These are phyloP conservation scores for Galaxias olidus DNA, from an alignment of 2,797 vertebrate genomes.

Conservation along the genomic window DNA sequence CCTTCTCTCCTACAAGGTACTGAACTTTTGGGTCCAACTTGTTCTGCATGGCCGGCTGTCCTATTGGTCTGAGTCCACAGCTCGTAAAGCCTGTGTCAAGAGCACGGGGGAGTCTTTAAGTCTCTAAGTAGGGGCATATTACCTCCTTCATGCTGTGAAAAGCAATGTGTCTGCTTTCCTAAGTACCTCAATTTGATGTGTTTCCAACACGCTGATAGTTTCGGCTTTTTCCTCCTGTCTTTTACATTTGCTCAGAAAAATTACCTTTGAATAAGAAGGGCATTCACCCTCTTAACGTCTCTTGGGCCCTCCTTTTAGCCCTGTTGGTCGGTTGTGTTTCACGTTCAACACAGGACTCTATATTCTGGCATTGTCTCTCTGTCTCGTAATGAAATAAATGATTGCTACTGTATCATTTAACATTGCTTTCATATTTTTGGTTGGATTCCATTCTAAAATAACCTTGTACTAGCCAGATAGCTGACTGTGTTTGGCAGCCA, in stretches of 20 bases:
- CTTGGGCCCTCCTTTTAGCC: background rate
- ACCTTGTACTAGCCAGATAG: too few relatives aligned
- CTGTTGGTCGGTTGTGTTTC: background rate
- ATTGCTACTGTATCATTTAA: too few relatives aligned
- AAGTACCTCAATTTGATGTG: slow-evolving; percentile 29
- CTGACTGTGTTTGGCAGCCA: too few relatives aligned
- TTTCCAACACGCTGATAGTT: slow-evolving; percentile 29
- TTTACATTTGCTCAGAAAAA: slow-evolving; percentile 21
- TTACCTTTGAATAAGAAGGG: slow-evolving; percentile 15
- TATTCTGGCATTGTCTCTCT: too few relatives aligned
- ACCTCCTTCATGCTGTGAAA: slow-evolving; percentile 38
- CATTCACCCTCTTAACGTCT: slow-evolving; percentile 1
- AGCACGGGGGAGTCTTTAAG: slow-evolving; percentile 43
- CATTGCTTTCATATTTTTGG: too few relatives aligned
- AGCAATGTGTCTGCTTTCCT: slow-evolving; percentile 33
- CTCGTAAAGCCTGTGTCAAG: slow-evolving; percentile 46
- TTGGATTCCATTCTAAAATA: too few relatives aligned
- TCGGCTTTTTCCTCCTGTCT: slow-evolving; percentile 23
- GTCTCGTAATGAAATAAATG: too few relatives aligned
- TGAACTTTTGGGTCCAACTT: slow-evolving; percentile 27
- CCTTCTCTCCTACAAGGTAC: slow-evolving; percentile 3
- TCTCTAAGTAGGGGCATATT: slow-evolving; percentile 29
- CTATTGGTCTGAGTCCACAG: slow-evolving; percentile 29
- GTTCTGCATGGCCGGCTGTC: slow-evolving; percentile 30
- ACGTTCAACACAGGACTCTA: background rate